Evolutionary conservation across 1,140 invertebrate species (phyloP).

Genomic region (Zelostemma sp.): DNA sequence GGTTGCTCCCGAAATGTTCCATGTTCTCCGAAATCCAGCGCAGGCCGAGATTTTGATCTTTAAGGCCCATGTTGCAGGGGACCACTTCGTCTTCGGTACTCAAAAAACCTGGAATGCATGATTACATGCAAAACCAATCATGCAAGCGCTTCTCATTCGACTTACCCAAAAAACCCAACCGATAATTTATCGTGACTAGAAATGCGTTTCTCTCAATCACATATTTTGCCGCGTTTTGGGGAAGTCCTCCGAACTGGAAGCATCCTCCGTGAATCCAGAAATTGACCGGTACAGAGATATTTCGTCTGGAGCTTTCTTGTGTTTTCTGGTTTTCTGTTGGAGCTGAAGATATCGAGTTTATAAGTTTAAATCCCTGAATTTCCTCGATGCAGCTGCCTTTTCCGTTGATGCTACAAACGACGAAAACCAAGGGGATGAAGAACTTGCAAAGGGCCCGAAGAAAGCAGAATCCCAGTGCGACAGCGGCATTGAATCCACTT

Average conservation of each 20-base stretch:
- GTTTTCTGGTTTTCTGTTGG: too few relatives aligned
- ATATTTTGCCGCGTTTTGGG: conserved; percentile 69
- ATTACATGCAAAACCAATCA: too few relatives aligned
- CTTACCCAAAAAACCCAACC: conserved; percentile 73
- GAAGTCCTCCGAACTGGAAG: conserved; percentile 65
- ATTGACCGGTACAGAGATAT: conserved; percentile 51
- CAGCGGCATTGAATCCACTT: too few relatives aligned
- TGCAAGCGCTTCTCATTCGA: conserved; percentile 1
- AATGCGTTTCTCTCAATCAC: conserved; percentile 75
- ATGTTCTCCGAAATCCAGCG: conserved; percentile 74
- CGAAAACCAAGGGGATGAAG: too few relatives aligned
- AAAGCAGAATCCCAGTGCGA: too few relatives aligned
- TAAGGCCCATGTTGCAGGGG: conserved; percentile 75
- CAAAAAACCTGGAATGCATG: conserved; percentile 65
- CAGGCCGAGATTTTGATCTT: conserved; percentile 74
- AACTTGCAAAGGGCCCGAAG: too few relatives aligned
- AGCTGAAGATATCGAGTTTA: too few relatives aligned
- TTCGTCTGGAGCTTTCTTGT: too few relatives aligned
- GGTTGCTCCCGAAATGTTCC: conserved; percentile 70
- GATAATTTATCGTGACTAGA: conserved; percentile 77
- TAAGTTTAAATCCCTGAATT: not conserved
- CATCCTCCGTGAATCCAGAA: conserved; percentile 61
- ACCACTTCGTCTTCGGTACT: conserved; percentile 71
- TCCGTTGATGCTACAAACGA: too few relatives aligned
- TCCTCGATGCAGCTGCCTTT: not conserved